Evolutionary conservation across 2,113 vertebrate species (phyloP), one percentile per base, ranked within the genome.

Genomic region (Paracanthobrama guichenoti): DNA sequence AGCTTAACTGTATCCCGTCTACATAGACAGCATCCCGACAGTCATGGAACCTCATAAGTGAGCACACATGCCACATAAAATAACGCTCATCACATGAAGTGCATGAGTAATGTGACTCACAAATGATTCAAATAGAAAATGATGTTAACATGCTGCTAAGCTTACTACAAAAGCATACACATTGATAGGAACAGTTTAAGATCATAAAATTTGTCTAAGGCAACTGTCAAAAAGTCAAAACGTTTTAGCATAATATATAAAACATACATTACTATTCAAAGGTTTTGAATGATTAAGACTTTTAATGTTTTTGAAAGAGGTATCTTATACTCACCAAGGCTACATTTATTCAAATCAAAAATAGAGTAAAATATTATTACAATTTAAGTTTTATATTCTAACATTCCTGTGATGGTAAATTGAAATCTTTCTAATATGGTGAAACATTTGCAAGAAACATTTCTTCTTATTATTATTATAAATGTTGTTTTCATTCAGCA

Each of bases 111-210:
- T 4, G 26, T 31, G 73, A 31, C 14, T 75, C 73, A 75, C 7
- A 16, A 53, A 75, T 53, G 24, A 75, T 53, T 75, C 73, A 12
- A 24, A 75, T 26, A 75, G 24, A 75, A 73, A 75, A 75, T 73
- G 11, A 72, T n/a, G 6, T 16, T 48, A 8, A 46, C 22, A 24
- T 16, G 4, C 44, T 71, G 3, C 39, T 4, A 69, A 16, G 13
- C 39, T 24, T 72, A 72, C 69, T 24, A 24, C 69, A 44, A 46
- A 8, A 6, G 42, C 10, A 6, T 12, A 3, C 13, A 66, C 16
- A 39, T 67, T 4, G 3, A 16, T 18, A 64, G 28, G 3, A 31
- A 13, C 24, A 14, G 60, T 28, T 64, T 20, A 9, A 39, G 31
- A 20, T 39, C 3, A 35, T 39, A 20, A 4, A 35, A 67, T 4